Conservation (phyloP, 2,888 invertebrate genomes). For the Chaetoderma sp. region DNA sequence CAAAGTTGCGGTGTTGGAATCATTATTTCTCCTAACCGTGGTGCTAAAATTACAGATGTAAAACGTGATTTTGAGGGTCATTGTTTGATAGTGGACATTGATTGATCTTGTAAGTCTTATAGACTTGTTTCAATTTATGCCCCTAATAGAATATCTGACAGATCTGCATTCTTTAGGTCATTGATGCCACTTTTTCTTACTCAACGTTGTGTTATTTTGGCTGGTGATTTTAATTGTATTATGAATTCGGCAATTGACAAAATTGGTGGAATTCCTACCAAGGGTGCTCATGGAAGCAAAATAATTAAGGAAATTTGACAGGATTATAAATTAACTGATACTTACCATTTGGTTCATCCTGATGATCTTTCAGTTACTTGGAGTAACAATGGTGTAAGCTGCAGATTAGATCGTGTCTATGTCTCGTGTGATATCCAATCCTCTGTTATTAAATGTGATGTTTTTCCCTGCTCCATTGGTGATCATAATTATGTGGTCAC, state of each 20-base stretch:
- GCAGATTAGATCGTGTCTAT: slow-evolving; percentile 10
- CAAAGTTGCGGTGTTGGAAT: background rate
- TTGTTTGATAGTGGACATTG: background rate
- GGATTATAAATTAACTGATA: background rate
- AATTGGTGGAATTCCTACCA: background rate
- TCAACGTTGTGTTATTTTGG: slow-evolving; percentile 1
- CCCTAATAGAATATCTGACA: background rate
- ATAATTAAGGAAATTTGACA: background rate
- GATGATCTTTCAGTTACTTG: background rate
- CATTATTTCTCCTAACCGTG: background rate
- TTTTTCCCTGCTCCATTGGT: background rate
- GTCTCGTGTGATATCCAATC: background rate
- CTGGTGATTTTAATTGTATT: slow-evolving; percentile 14
- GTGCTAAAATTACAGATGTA: background rate
- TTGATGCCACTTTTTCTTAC: background rate
- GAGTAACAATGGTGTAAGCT: background rate
- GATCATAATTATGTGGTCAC: slow-evolving; percentile 10
- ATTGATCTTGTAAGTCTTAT: background rate
- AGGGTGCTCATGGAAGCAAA: slow-evolving; percentile 2
- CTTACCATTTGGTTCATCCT: background rate
- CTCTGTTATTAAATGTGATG: background rate
- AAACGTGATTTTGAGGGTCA: slow-evolving; percentile 5
- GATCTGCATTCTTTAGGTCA: background rate
- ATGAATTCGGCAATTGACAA: background rate
- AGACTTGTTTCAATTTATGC: slow-evolving; percentile 9